Conservation (phyloP, 2,888 invertebrate genomes). For the Oasisia sp. region DNA sequence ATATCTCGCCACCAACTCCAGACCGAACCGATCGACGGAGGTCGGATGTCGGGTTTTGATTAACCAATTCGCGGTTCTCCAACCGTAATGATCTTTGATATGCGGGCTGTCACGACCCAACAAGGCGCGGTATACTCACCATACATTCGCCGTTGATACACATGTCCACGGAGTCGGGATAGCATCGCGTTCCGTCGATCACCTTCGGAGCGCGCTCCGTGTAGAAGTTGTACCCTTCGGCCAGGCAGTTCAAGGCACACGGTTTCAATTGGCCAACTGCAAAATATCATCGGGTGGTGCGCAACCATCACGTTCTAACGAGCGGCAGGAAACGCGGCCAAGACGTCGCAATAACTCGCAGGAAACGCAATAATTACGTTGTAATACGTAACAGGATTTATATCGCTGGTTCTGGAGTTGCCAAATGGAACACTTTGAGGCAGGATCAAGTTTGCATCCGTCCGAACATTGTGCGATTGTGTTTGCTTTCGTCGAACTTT, state of each 20-base stretch:
- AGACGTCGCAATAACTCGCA: neutral
- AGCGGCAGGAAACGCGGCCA: neutral
- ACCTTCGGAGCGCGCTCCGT: constrained; percentile 83
- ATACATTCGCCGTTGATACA: constrained; percentile 94
- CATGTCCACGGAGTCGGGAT: constrained; percentile 75
- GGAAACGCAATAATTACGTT: neutral
- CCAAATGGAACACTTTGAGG: neutral
- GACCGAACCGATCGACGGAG: neutral
- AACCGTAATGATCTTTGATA: constrained; percentile 1
- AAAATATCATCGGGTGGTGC: neutral
- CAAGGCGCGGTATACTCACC: constrained; percentile 69
- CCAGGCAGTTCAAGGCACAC: constrained; percentile 97
- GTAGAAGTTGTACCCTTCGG: constrained; percentile 91
- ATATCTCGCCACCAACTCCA: neutral
- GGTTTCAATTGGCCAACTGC: constrained; percentile 77
- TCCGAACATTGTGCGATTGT: too few species aligned
- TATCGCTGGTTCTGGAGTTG: neutral
- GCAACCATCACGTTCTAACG: neutral
- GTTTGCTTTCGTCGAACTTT: too few species aligned
- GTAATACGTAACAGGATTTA: neutral
- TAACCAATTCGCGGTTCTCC: constrained; percentile 10
- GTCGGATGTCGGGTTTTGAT: constrained; percentile 3
- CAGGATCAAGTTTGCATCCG: too few species aligned
- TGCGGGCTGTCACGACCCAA: neutral
- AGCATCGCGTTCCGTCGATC: constrained; percentile 79